Percentiles rank a stretch among this genome's conserved stretches.
Conservation (phyloP, 2,113 vertebrate species). For the Myanophis thanlyinensis region DNA sequence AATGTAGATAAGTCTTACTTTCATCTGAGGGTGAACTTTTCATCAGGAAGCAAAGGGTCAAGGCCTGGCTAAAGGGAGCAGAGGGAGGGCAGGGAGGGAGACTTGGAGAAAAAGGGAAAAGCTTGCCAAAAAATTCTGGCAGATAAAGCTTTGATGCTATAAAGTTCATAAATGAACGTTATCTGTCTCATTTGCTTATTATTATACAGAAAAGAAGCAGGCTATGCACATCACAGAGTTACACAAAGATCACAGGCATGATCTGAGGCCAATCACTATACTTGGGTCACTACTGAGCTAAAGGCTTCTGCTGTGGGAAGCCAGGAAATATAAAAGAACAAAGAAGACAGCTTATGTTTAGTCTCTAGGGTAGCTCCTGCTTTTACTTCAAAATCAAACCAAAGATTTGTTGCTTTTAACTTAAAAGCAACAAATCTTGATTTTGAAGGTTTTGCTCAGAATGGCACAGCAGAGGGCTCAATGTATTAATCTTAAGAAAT, state of each 20-base stretch:
- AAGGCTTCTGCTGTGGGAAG: neutral
- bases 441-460: neutral
- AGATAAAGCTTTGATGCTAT: neutral
- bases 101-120: neutral
- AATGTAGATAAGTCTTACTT: neutral
- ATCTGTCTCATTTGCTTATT: neutral
- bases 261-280: neutral
- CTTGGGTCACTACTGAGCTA: neutral
- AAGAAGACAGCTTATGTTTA: neutral
- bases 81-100: neutral
- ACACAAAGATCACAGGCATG: neutral
- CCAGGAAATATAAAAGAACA: neutral
- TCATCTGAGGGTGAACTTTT: neutral
- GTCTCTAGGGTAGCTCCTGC: neutral
- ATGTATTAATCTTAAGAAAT: neutral
- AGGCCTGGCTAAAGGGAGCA: neutral
- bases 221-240: neutral
- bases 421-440: too few relatives aligned
- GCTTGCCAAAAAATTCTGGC: neutral
- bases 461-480: neutral
- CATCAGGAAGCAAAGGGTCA: neutral
- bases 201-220: neutral
- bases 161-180: neutral
- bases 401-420: neutral
- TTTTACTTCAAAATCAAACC: neutral